Evolutionary conservation across 2,113 vertebrate species (phyloP).

Genomic region (Sphaerodactylus townsendi): DNA sequence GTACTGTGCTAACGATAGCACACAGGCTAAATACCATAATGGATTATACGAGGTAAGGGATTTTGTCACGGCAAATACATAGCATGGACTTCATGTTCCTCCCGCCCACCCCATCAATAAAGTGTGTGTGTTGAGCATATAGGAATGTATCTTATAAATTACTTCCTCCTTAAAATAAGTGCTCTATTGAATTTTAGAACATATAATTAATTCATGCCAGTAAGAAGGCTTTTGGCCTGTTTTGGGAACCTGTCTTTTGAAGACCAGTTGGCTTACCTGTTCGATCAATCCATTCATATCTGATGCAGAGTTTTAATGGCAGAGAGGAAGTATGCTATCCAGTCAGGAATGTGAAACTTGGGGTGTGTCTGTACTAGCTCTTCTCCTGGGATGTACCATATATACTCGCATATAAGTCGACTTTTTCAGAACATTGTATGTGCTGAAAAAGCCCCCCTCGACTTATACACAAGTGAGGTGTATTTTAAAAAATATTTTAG

Average conservation of each 20-base stretch:
- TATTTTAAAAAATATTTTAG: too few species aligned
- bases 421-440: too few species aligned
- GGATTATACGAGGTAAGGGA: constrained; percentile 90
- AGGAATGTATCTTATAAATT: neutral
- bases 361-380: neutral
- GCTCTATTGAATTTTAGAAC: neutral
- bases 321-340: neutral
- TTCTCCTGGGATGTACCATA: neutral
- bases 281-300: neutral
- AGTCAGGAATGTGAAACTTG: neutral
- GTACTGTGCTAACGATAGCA: constrained; percentile 94
- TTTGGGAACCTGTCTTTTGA: neutral
- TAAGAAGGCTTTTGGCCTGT: neutral
- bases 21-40: constrained; percentile 98
- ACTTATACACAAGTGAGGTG: too few species aligned
- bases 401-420: too few species aligned
- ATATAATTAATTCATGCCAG: neutral
- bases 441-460: too few species aligned
- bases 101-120: neutral
- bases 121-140: neutral
- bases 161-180: neutral
- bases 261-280: neutral
- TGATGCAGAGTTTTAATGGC: neutral
- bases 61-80: neutral
- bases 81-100: neutral